Base-by-base conservation (phyloP, 1,140 invertebrate species). In the Fopius arisanus region DNA sequence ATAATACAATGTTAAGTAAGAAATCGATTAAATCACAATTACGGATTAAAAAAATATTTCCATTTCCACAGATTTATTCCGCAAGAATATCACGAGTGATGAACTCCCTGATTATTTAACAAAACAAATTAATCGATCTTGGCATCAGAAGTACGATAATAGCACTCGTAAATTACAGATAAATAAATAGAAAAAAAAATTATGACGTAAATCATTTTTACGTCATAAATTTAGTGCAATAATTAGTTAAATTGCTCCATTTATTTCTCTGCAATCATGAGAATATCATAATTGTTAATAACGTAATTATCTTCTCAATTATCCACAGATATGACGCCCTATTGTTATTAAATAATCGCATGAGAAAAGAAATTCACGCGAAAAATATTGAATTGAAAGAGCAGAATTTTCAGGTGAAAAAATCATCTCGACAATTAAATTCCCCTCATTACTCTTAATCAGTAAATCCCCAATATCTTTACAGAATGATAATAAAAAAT, bases 1-100 rank as follows among this genome's bases (percentile, higher is more conserved):
- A 81, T 16, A 67, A 79, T 51, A 78, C 77, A 48, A 82, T 82
- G 80, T 54, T 83, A 16, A 83, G 81, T 83, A 63, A 26, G 74
- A 23, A 69, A 23, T 16, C 19, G 26, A 7, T 40, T 12, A 0
- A 29, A 67, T 54, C 51, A 3, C 41, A 59, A 65, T 0, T 12
- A 3, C 9, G 63, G 1, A 40, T 31, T 16, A 43, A 0, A 33
- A 9, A 16, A 31, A 62, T 68, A 41, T 40, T 48, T 12, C 3
- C 16, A 37, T 66, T 26, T 66, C 41, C 21, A 31, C 65, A 83
- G 81, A 83, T 79, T 78, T 83, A 76, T 83, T 83, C 43, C 74
- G 81, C 6, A 78, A 78, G 29, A 82, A 77, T 29, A 81, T 80
- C 1, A 81, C 79, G 3, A 78, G 77, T 0, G 69, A 79, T 2